A percentile compares a stretch with the other conserved stretches of the same genome.
phyloP scores from a whole-genome alignment of 2,113 vertebrate genomes.

The Lanius ludovicianus region DNA sequence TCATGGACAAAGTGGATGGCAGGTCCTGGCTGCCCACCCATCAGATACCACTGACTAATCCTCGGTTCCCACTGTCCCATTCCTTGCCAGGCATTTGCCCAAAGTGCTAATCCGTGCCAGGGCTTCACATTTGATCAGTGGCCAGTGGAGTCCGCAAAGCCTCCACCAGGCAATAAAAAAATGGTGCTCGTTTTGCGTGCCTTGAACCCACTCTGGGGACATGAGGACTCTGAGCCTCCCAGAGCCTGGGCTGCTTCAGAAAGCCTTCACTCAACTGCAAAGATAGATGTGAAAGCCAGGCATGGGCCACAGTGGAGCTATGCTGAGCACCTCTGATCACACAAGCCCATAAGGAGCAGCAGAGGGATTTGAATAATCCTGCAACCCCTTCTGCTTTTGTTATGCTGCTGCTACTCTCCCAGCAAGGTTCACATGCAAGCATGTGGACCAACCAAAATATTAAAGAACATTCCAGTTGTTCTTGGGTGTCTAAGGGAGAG shows the following conservation, averaged over 20 bases:
- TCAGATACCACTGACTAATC: neutral
- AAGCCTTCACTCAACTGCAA: neutral
- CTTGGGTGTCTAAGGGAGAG: neutral
- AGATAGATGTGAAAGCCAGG: neutral
- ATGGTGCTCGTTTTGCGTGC: neutral
- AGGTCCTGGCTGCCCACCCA: neutral
- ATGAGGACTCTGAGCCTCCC: neutral
- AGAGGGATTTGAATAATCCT: neutral
- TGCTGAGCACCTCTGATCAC: neutral
- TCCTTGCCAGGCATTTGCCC: neutral
- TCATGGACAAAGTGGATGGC: neutral
- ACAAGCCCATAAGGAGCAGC: neutral
- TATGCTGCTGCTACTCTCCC: neutral
- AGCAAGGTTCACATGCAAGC: neutral
- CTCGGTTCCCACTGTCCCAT: neutral
- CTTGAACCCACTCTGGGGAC: neutral
- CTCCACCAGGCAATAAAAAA: neutral
- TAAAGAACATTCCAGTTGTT: neutral
- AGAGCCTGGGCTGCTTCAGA: neutral
- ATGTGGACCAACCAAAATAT: neutral
- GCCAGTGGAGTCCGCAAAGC: neutral
- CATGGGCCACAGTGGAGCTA: neutral
- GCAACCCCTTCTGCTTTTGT: neutral
- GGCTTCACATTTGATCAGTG: fast-evolving
- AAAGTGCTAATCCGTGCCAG: neutral